Evolutionary conservation across 2,113 vertebrate species (phyloP), one percentile per base, ranked within the genome.

Genomic region (Bubo scandiacus): DNA sequence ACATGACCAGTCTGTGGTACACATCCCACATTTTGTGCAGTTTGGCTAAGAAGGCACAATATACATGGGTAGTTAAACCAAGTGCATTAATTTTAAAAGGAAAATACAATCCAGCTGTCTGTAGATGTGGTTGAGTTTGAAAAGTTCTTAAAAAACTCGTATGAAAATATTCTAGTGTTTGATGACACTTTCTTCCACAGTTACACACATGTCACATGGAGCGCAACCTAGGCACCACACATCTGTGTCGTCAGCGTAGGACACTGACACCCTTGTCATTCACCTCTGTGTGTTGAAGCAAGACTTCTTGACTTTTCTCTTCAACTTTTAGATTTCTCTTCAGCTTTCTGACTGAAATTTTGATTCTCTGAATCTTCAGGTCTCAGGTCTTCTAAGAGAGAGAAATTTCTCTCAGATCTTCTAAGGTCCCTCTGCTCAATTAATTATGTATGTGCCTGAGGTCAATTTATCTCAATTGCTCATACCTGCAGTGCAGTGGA

Each of bases 371-470:
- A 63, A n/a, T 36, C 18, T 15, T 45, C 51, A 74, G 18, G 15
- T 88, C 34, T 68, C 25, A 54, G 21, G 4, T 78, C 21, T 45
- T 45, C 43, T 45, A 45, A 45, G 43, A 45, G 43, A 45, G 16
- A 45, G 43, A 45, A 45, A 51, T 70, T 70, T 51, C 47, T 90
- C 29, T 71, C 27, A 57, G 18, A 4, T 85, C 21, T 88, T 92
- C 57, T 57, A 86, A 75, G 25, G 16, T 66, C 25, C 7, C 9
- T 84, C 17, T 73, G 7, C 36, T 81, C 9, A 4, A 20, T 80
- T 47, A 72, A 17, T 10, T 59, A 32, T 0, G 0, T 32, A 27
- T 7, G 10, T 55, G 3, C 10, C 58, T 73, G 54, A 86, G 20
- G n/a, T 42, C 30, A 30, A 15, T 47, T 94, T 71, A 25, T 45